Conservation (phyloP, 2,888 invertebrate genomes). For the Atherix ibis region DNA sequence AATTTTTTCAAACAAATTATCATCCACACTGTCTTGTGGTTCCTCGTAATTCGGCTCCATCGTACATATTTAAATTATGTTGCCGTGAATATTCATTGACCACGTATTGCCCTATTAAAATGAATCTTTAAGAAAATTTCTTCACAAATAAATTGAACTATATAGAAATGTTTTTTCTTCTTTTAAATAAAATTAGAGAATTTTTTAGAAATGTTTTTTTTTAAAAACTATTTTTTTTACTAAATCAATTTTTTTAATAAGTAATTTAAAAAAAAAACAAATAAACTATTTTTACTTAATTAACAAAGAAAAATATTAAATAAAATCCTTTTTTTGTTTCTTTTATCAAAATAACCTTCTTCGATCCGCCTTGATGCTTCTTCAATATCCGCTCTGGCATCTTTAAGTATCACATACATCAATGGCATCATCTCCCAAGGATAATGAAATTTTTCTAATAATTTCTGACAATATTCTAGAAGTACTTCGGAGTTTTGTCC, state of each 20-base stretch:
- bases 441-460: conserved; percentile 59
- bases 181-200: no score
- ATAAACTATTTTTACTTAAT: no score
- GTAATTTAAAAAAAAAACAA: no score
- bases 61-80: conserved; percentile 60
- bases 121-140: neutral
- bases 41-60: conserved; percentile 56
- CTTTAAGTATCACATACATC: conserved; percentile 64
- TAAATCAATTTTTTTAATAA: no score
- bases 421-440: conserved; percentile 69
- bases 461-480: conserved; percentile 57
- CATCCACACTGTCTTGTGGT: conserved; percentile 68
- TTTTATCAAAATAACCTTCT: conserved; percentile 42
- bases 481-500: conserved; percentile 38
- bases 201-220: neutral
- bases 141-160: no score
- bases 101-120: conserved; percentile 44
- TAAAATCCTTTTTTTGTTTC: no score
- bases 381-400: conserved; percentile 55
- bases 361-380: conserved; percentile 60
- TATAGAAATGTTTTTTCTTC: no score
- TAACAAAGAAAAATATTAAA: neutral
- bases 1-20: conserved; percentile 43
- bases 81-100: conserved; percentile 60
- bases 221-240: neutral